These are phyloP conservation scores for Plumapathes pennacea DNA, from an alignment of 92 coral and sea anemone genomes.

Conservation along the genomic window DNA sequence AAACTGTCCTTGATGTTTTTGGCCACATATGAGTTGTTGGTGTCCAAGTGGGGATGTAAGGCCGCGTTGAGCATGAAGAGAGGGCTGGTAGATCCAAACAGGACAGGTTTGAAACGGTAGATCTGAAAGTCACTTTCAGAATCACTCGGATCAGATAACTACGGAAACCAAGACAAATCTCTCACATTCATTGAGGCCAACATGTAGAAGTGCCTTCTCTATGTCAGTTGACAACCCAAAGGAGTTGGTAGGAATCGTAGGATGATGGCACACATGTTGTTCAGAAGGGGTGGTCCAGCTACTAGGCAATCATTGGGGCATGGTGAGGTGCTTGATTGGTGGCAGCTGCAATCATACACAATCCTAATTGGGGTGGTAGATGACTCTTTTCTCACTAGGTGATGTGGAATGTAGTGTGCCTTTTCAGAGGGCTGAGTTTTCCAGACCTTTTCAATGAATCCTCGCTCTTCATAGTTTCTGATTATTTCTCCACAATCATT, in stretches of 20 bases:
- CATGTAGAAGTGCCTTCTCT: constrained; percentile 46
- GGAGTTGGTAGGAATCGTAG: constrained; percentile 25
- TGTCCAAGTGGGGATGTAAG: constrained; percentile 19
- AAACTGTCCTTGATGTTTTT: constrained; percentile 41
- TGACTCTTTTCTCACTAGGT: constrained; percentile 42
- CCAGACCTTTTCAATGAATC: constrained; percentile 45
- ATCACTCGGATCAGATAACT: constrained; percentile 10
- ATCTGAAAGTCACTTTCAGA: constrained; percentile 29
- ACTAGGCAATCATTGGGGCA: constrained; percentile 43
- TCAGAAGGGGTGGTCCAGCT: constrained; percentile 35
- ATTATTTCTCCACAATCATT: constrained; percentile 19
- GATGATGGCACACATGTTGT: constrained; percentile 25
- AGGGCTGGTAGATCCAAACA: constrained; percentile 47
- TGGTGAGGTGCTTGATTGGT: constrained; percentile 6
- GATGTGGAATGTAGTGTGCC: constrained; percentile 45
- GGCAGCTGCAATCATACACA: constrained; percentile 55
- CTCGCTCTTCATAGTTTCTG: constrained; percentile 23
- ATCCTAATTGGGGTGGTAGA: constrained; percentile 47
- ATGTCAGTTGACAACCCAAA: constrained; percentile 38
- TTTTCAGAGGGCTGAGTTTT: constrained; percentile 8
- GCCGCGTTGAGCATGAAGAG: constrained; percentile 54
- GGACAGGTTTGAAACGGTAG: constrained; percentile 40
- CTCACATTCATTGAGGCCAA: constrained; percentile 22
- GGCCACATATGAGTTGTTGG: constrained; percentile 19
- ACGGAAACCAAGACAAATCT: constrained; percentile 38